A percentile compares a stretch with the other conserved stretches of the same genome.
phyloP scores from a whole-genome alignment of 2,113 vertebrate species.

The Anoura caudifer region DNA sequence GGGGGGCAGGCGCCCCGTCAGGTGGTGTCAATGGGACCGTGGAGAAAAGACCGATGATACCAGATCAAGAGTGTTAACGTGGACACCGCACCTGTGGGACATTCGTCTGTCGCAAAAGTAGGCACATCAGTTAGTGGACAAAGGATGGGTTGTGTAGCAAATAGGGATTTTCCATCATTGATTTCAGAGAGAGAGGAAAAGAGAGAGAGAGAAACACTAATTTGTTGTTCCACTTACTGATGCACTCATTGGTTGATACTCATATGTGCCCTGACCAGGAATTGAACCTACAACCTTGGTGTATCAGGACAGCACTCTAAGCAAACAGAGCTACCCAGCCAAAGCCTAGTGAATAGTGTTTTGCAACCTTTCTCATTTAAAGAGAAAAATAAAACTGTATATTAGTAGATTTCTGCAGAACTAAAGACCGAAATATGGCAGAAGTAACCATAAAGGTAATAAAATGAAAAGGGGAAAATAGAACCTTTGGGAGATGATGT shows the following conservation, averaged over 20 bases:
- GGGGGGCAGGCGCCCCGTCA: fast-evolving
- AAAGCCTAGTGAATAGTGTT: background rate
- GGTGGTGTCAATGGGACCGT: background rate
- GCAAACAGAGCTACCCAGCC: no score
- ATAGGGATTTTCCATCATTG: background rate
- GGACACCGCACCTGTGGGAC: background rate
- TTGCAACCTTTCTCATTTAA: background rate
- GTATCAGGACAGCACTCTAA: no score
- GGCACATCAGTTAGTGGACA: background rate
- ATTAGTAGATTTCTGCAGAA: background rate
- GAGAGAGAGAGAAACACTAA: no score
- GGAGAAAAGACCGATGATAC: background rate
- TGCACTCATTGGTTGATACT: no score
- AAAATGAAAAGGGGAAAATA: background rate
- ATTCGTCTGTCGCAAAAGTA: background rate
- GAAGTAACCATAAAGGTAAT: background rate
- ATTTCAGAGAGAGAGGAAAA: no score
- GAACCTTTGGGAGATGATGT: background rate
- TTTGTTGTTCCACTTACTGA: no score
- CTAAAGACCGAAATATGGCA: background rate
- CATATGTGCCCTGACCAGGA: no score
- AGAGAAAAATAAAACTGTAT: background rate
- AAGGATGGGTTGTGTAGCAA: background rate
- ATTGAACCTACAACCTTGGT: no score
- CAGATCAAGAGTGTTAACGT: background rate